Evolutionary conservation across 1,140 invertebrate genomes (phyloP), one percentile per base, ranked within the genome.

Genomic region (Triops longicaudatus): DNA sequence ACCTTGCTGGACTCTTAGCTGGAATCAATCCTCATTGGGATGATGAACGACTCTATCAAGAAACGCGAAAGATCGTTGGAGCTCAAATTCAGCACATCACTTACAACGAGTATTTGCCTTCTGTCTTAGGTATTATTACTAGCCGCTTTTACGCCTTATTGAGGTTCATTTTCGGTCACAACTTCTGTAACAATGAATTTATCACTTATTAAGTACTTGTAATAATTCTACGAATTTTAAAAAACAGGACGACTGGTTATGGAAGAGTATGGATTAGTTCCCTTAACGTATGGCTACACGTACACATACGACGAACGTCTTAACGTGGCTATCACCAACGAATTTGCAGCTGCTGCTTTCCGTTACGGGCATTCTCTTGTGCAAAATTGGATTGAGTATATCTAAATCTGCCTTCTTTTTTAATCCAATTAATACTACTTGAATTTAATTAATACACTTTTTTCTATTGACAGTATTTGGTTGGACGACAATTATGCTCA

Each of bases 31-130:
- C 92, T 0, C 91, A 93, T 79, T 96, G 94, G 92, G 87, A 89
- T 78, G 94, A 96, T 81, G 93, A 96, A 83, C 92, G 87, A 0
- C 83, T 93, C 2, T 97, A 91, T 85, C 95, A 98, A 83, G 95
- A 97, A 85, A 87, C 93, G 0, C 86, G 95, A 77, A 88, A 90
- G 79, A 94, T 97, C 73, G 84, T 87, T 76, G 90, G 90, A 63
- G 94, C 93, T 5, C 85, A 93, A 81, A 84, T 95, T 81, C 93
- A 96, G 83, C 88, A 93, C n/a, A 92, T 96, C 42, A 89, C 90
- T 31, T 96, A 94, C 81, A 91, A 92, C 79, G 93, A 96, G 84
- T 95, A 91, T 87, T 83, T 96, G 14, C 94, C 94, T 4, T 90
- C 93, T 75, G 89, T 96, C 75, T 85, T 93, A 72, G 90, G 90